phyloP scores from a whole-genome alignment of 1,140 invertebrate species.

The Sycophaga agraensis region DNA sequence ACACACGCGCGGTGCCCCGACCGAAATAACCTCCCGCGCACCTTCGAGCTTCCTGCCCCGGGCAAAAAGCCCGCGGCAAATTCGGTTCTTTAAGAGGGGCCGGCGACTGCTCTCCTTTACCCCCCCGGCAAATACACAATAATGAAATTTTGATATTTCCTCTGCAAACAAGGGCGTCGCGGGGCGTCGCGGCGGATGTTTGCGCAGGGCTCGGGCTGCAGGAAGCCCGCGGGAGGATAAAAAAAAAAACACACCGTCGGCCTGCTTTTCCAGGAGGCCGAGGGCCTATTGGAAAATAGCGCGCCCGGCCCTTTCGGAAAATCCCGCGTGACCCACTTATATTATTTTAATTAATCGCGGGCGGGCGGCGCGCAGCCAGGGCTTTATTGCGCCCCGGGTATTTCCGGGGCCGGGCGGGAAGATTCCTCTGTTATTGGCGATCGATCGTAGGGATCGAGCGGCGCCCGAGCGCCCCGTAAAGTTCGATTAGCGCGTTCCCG shows the following conservation, averaged over 20 bases:
- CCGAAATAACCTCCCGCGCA: no score
- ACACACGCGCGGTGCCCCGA: no score
- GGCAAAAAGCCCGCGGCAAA: background rate
- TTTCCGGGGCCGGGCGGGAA: background rate
- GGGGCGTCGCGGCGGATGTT: no score
- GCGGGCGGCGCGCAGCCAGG: background rate
- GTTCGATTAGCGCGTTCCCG: constrained; percentile 37
- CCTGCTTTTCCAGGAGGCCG: background rate
- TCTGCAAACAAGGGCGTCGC: background rate
- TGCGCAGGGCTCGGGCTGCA: no score
- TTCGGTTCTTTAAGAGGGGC: no score
- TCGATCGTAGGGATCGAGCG: background rate
- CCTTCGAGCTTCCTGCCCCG: no score
- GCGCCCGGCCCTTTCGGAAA: background rate
- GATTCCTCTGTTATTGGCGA: constrained; percentile 2
- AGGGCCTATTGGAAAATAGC: constrained; percentile 24
- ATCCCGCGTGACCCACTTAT: constrained; percentile 23
- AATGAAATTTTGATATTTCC: constrained; percentile 16
- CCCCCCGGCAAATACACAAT: no score
- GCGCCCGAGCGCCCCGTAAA: constrained; percentile 27
- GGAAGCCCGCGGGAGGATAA: no score
- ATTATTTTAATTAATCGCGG: constrained; percentile 26
- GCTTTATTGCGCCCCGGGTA: constrained; percentile 3
- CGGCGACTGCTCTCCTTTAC: no score
- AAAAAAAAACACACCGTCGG: no score